Evolutionary conservation across 2,888 invertebrate species (phyloP), one percentile per base, ranked within the genome.

Genomic region (Furcula furcula): DNA sequence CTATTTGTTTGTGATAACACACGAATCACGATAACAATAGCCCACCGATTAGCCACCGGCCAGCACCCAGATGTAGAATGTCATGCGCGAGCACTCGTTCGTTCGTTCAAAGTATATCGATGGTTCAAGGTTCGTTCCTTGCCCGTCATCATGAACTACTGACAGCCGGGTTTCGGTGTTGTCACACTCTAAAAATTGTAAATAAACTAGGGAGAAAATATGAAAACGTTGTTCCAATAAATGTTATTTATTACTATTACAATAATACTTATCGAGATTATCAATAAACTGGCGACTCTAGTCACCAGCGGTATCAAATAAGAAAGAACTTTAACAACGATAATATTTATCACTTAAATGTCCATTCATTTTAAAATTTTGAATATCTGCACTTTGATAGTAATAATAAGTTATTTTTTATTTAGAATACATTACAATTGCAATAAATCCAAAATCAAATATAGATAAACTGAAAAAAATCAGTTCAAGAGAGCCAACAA

Each of bases 241-340:
- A 77, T 80, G 76, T 66, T 41, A 55, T 83, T 79, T 82, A 82
- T 77, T 80, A 67, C 74, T 79, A 79, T 62, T 66, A 58, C 41
- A 63, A 56, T 75, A 76, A 75, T 77, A 78, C 65, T 74, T 69
- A 66, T 58, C 65, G 75, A 76, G 71, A 76, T 74, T 76, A 73
- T 67, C 55, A 55, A 64, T 66, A 61, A 40, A 9, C 40, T 27
- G 20, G 39, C 43, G 46, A 41, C 29, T 22, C 27, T 55, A 63
- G 62, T 55, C 52, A 55, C 43, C 43, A 54, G 45, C n/a, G n/a
- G n/a, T n/a, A n/a, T n/a, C 21, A 50, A 51, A 46, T 55, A 51
- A 48, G 31, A 39, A 39, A 52, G 36, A 42, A 56, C 45, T 50
- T 49, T 55, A 46, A 44, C 46, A 54, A 55, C 39, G 57, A 46